Evolutionary conservation across 2,113 vertebrate species (phyloP).

Genomic region (Oplegnathus fasciatus): DNA sequence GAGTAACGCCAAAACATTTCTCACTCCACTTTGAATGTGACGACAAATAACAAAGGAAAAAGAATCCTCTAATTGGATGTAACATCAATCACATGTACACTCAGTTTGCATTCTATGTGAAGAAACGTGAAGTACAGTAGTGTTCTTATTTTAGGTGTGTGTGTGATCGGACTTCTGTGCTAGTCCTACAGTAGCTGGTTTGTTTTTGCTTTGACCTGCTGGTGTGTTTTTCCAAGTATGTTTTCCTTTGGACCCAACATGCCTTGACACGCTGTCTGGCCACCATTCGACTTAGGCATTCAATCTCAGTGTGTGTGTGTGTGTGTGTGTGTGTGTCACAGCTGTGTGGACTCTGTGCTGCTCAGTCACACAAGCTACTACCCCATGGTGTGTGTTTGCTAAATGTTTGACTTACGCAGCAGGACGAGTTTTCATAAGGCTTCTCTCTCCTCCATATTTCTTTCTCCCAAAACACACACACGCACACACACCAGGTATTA

Average conservation of each 20-base stretch:
- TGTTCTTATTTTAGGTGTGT: conserved; percentile 15
- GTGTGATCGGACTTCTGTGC: background rate
- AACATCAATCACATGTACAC: background rate
- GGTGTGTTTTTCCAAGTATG: conserved; percentile 54
- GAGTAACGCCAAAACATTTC: conserved; percentile 1
- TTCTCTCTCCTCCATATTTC: background rate
- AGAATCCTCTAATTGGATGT: conserved; percentile 2
- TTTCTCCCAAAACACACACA: background rate
- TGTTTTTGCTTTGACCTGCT: conserved; percentile 49
- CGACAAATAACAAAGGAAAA: background rate
- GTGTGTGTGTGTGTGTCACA: conserved; percentile 44
- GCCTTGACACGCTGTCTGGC: conserved; percentile 69
- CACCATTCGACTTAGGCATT: conserved; percentile 38
- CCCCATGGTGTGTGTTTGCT: conserved; percentile 56
- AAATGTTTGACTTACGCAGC: conserved; percentile 35
- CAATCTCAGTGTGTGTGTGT: conserved; percentile 29
- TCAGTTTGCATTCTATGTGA: background rate
- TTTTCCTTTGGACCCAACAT: conserved; percentile 44
- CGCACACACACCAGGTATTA: conserved; percentile 12
- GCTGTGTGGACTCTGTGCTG: conserved; percentile 47
- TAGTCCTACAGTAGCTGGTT: background rate
- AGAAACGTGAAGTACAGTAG: background rate
- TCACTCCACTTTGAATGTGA: background rate
- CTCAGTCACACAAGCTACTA: conserved; percentile 26
- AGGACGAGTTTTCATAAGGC: conserved; percentile 18